Evolutionary conservation across 2,113 vertebrate species (phyloP).

Genomic region (Heterocephalus glaber): DNA sequence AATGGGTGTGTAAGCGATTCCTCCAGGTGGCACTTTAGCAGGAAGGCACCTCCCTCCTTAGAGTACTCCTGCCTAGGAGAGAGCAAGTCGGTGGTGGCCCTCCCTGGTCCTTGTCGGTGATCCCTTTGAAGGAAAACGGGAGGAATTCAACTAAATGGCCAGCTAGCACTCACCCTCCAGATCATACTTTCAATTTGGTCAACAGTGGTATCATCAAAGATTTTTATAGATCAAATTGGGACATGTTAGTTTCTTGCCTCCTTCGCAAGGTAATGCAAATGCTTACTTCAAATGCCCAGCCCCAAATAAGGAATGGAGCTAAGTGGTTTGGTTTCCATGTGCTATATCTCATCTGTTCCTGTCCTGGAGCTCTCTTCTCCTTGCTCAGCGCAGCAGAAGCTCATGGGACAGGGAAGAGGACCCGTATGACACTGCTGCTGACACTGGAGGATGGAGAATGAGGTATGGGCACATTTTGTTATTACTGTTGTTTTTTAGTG

Average conservation of each 20-base stretch:
- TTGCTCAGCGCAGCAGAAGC: not conserved
- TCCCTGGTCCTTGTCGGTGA: not conserved
- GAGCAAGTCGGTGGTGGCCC: not conserved
- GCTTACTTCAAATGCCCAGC: not conserved
- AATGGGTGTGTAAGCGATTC: not conserved
- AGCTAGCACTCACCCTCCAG: not conserved
- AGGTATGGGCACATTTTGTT: not conserved
- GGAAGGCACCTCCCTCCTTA: not conserved
- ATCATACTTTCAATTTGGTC: not conserved
- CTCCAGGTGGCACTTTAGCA: not conserved
- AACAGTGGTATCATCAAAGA: not conserved
- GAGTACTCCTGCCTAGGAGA: not conserved
- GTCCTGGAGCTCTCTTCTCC: not conserved
- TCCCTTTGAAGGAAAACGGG: not conserved
- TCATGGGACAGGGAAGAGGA: not conserved
- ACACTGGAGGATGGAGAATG: not conserved
- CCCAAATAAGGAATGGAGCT: not conserved
- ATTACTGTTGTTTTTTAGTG: not conserved
- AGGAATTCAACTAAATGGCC: not conserved
- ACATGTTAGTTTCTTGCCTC: not conserved
- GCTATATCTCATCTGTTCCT: conserved; percentile 13
- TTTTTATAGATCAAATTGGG: not conserved
- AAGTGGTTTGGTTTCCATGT: not conserved
- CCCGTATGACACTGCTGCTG: not conserved
- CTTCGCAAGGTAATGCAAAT: not conserved